Evolutionary conservation across 2,888 invertebrate genomes (phyloP).

Genomic region (Electrophaes corylata): DNA sequence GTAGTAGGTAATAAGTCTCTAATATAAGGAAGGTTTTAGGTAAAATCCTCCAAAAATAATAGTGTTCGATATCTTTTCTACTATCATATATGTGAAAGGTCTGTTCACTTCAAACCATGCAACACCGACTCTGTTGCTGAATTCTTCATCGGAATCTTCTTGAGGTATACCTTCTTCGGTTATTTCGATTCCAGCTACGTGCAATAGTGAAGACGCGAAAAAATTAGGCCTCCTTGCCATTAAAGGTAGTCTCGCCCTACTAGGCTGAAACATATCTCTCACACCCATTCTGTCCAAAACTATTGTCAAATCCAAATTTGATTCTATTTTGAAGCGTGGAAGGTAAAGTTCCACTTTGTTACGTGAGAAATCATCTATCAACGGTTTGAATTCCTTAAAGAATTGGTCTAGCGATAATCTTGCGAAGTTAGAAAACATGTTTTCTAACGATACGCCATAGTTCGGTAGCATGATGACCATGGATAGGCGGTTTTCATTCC

Average conservation of each 20-base stretch:
- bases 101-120: conserved; percentile 86
- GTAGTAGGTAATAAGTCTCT: no score
- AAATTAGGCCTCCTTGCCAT: conserved; percentile 80
- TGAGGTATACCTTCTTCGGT: conserved; percentile 88
- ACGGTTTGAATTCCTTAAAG: conserved; percentile 75
- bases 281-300: conserved; percentile 75
- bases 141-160: conserved; percentile 81
- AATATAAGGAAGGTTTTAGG: conserved; percentile 64
- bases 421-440: conserved; percentile 80
- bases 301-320: conserved; percentile 82
- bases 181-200: conserved; percentile 89
- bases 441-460: conserved; percentile 75
- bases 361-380: conserved; percentile 80
- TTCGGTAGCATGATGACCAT: conserved; percentile 88
- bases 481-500: conserved; percentile 79
- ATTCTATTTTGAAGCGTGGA: conserved; percentile 85
- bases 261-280: conserved; percentile 84
- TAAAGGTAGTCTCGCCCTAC: conserved; percentile 58
- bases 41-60: conserved; percentile 78
- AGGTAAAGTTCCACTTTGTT: conserved; percentile 86
- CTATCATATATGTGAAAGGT: conserved; percentile 87
- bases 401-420: conserved; percentile 76
- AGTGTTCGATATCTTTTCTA: conserved; percentile 84
- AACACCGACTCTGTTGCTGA: conserved; percentile 80
- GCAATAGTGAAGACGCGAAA: conserved; percentile 85